These are phyloP conservation scores for Gasteruption jaculator DNA, from an alignment of 2,888 invertebrate species.

Conservation along the genomic window DNA sequence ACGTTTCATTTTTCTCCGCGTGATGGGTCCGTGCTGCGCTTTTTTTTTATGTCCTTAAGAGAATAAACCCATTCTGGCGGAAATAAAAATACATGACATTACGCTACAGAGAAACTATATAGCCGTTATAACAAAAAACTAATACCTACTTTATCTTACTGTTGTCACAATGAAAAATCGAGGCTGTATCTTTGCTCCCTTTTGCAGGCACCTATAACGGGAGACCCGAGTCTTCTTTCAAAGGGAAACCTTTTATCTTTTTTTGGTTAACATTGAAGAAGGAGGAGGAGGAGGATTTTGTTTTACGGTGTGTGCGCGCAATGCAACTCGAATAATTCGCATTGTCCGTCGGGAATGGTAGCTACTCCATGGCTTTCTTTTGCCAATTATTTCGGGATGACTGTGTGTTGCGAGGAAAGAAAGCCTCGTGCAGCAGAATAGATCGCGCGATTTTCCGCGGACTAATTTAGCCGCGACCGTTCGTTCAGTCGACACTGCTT, in stretches of 20 bases:
- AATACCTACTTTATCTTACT: slow-evolving; percentile 3
- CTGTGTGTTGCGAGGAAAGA: slow-evolving; percentile 46
- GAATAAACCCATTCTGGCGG: too few relatives aligned
- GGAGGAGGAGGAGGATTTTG: slow-evolving; percentile 15
- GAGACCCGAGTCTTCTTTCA: background rate
- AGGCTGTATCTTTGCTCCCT: too few relatives aligned
- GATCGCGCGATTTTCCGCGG: slow-evolving; percentile 48
- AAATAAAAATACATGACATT: too few relatives aligned
- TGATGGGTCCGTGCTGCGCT: too few relatives aligned
- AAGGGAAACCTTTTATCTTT: slow-evolving; percentile 22
- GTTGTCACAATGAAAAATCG: slow-evolving; percentile 14
- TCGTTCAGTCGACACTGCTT: slow-evolving; percentile 21
- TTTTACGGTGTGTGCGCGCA: too few relatives aligned
- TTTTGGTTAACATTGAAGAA: slow-evolving; percentile 17
- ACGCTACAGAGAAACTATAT: too few relatives aligned
- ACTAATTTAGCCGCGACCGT: slow-evolving; percentile 43
- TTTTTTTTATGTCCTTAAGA: too few relatives aligned
- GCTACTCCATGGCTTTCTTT: slow-evolving; percentile 45
- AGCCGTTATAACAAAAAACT: slow-evolving; percentile 1
- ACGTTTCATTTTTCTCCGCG: too few relatives aligned
- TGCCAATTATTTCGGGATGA: slow-evolving; percentile 50
- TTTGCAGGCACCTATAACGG: too few relatives aligned
- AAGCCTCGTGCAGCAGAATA: slow-evolving; percentile 45
- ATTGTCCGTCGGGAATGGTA: slow-evolving; percentile 50
- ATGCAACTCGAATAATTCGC: slow-evolving; percentile 50